Conservation (phyloP, 30 jellyfish, hydroid and myxozoan species). For the Haliclystus octoradiatus region DNA sequence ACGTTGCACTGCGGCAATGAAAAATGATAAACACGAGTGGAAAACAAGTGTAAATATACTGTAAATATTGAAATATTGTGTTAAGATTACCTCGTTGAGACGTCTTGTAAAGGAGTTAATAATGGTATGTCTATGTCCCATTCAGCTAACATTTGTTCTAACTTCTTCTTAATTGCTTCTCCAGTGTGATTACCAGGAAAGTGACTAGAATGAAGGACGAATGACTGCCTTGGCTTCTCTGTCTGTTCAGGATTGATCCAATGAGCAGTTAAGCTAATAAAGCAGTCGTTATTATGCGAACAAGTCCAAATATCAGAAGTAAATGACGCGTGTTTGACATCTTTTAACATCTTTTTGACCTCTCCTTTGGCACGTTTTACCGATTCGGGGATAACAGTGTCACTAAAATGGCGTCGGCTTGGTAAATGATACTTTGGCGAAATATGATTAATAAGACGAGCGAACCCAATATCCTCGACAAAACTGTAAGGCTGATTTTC, state of each 20-base stretch:
- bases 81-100: too few species aligned
- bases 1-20: too few species aligned
- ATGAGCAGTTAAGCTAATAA: neutral
- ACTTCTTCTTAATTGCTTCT: neutral
- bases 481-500: constrained; percentile 47
- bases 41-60: too few species aligned
- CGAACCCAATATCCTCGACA: constrained; percentile 43
- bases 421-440: constrained; percentile 42
- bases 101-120: too few species aligned
- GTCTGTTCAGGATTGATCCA: neutral
- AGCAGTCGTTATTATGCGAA: neutral
- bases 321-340: constrained; percentile 22
- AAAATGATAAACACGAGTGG: too few species aligned
- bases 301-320: neutral
- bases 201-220: neutral
- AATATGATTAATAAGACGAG: constrained; percentile 25
- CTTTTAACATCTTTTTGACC: constrained; percentile 17
- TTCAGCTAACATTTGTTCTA: neutral
- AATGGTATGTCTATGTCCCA: too few species aligned
- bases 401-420: constrained; percentile 29
- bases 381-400: constrained; percentile 22
- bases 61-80: too few species aligned
- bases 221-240: neutral
- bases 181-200: neutral
- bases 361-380: constrained; percentile 12